Base-by-base conservation (phyloP, 2,888 invertebrate genomes). In the Drosophila pseudotalamancana region DNA sequence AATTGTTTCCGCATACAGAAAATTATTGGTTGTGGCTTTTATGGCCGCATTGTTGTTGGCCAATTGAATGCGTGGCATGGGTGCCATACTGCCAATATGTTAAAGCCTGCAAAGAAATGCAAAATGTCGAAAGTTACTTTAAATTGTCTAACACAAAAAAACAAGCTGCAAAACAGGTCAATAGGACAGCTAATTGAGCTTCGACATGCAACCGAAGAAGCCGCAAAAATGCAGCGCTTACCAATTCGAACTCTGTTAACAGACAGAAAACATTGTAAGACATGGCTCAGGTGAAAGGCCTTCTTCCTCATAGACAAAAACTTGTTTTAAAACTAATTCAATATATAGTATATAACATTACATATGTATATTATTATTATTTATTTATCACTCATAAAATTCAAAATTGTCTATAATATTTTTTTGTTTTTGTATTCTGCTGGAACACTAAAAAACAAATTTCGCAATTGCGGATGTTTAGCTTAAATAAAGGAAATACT, bases 21-120 rank as follows among this genome's bases (percentile, higher is more conserved):
- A 88, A 68, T 72, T 75, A 54, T 68, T 75, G 9, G 79, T 83
- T 27, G 42, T 72, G 37, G 70, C 62, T 39, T 87, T 87, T 19
- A 82, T 57, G 16, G 86, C 57, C 21, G 72, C 61, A 55, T 69
- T 73, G 56, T 55, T 70, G 56, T 65, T 72, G 46, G 75, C 48
- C 59, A 88, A 72, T 56, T 83, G 69, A 31, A 85, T 77, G 59
- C 87, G 84, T 49, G 90, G 90, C 89, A 90, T 89, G 23, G 90
- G 90, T 43, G 90, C 90, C 90, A 90, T 90, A 68, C 70, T 83
- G 25, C 18, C 18, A 27, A 32, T 27, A 8, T 34, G 8, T 6
- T 12, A 8, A 9, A 19, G 43, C n/a, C 66, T 70, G 43, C 34
- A 59, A 62, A 21, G 27, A 51, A 14, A 71, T 32, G 18, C 21